These are phyloP conservation scores for Hirundichthys speculiger DNA, from an alignment of 2,113 vertebrate genomes.

Conservation along the genomic window DNA sequence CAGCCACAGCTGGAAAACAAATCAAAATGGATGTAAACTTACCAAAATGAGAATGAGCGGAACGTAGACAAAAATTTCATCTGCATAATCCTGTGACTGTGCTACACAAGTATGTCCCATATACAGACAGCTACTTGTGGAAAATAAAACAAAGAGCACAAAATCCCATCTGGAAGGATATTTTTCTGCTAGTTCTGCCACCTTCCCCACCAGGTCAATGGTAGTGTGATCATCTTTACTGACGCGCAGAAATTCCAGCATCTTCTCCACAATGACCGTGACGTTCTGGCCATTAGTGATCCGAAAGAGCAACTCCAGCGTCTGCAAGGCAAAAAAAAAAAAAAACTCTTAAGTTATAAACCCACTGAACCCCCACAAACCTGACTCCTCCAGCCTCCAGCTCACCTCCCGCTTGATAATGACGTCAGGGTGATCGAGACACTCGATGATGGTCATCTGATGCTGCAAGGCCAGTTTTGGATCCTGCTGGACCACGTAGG, in stretches of 20 bases:
- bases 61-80: too few species aligned
- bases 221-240: conserved; percentile 91
- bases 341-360: not conserved
- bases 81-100: too few species aligned
- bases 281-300: conserved; percentile 97
- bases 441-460: conserved; percentile 98
- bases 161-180: conserved; percentile 85
- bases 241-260: conserved; percentile 90
- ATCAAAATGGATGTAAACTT: too few species aligned
- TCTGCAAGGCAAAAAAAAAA: conserved; percentile 78
- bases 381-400: not conserved
- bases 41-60: too few species aligned
- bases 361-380: not conserved
- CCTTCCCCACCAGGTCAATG: conserved; percentile 89
- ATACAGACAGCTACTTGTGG: too few species aligned
- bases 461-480: conserved; percentile 94
- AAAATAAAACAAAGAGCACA: not conserved
- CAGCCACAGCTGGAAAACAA: too few species aligned
- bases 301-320: conserved; percentile 93
- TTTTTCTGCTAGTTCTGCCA: conserved; percentile 96
- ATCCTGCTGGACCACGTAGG: conserved; percentile 95
- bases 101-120: too few species aligned
- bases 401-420: conserved; percentile 96
- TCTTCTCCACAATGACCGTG: conserved; percentile 92
- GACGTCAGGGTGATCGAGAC: conserved; percentile 93